Evolutionary conservation across 1,140 invertebrate genomes (phyloP).

Genomic region (Drosophila prosaltans): DNA sequence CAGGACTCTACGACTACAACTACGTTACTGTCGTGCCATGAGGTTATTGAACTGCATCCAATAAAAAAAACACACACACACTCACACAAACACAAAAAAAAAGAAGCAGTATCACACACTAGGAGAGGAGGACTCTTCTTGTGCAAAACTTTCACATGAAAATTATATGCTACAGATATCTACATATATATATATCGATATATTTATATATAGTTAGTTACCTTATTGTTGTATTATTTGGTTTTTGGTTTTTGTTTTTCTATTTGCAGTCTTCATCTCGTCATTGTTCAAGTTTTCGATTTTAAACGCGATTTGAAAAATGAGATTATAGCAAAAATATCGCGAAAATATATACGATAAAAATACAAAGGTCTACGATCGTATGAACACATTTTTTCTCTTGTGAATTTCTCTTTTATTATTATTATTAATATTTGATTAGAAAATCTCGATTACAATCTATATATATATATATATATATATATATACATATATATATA

Average conservation of each 20-base stretch:
- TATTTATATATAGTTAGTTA: slow-evolving; percentile 39
- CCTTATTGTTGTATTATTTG: slow-evolving; percentile 35
- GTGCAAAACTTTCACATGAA: slow-evolving; percentile 50
- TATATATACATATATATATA: slow-evolving; percentile 11
- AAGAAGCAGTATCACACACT: neutral
- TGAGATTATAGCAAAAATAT: slow-evolving; percentile 80
- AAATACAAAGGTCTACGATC: slow-evolving; percentile 65
- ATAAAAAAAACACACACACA: slow-evolving; percentile 9
- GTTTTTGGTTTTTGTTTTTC: slow-evolving; percentile 17
- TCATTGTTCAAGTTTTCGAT: slow-evolving; percentile 65
- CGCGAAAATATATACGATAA: slow-evolving; percentile 79
- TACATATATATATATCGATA: neutral
- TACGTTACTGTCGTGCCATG: slow-evolving; percentile 24
- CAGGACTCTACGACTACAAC: slow-evolving; percentile 27
- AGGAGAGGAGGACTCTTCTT: neutral
- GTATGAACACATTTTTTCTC: slow-evolving; percentile 74
- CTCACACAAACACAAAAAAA: neutral
- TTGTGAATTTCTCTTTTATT: neutral
- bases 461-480: too few species aligned
- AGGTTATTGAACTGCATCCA: slow-evolving; percentile 57
- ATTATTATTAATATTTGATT: neutral
- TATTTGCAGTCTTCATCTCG: slow-evolving; percentile 62
- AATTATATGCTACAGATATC: slow-evolving; percentile 25
- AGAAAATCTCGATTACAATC: slow-evolving; percentile 32
- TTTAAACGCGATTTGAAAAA: slow-evolving; percentile 83